Base-by-base conservation (phyloP, 2,797 vertebrate species). In the Falco cherrug region DNA sequence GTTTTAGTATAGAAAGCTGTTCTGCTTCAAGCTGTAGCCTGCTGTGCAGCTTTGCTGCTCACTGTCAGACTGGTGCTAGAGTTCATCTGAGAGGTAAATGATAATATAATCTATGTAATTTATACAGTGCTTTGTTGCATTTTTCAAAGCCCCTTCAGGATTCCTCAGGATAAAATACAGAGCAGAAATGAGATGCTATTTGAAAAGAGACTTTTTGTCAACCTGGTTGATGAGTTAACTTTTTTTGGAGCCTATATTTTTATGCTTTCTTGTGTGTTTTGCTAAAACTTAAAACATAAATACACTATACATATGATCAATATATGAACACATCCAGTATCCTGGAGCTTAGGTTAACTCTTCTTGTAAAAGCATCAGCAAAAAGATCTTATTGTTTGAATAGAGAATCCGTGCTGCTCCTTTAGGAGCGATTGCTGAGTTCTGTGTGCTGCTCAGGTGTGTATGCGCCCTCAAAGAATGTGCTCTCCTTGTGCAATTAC, bases 21-120 rank as follows among this genome's bases (percentile, higher is more conserved):
- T 93, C 50, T 81, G 47, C 89, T 93, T 81, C 39, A 70, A 69
- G 73, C 65, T 95, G 61, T 47, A 76, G 50, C 80, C 63, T 96
- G 91, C 91, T 87, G 65, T 60, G 64, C 65, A 60, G 77, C 18
- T 53, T n/a, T 64, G 50, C 82, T 78, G 70, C 78, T 82, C 43
- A 13, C 45, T 78, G 76, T 88, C 92, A 87, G 19, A 65, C 84
- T 81, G 91, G 78, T 84, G 78, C 43, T 74, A 22, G 31, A 76
- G 73, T 65, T 94, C 89, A 69, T 64, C 69, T 61, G 45, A 71
- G 61, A 87, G 53, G 45, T 84, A 89, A 89, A 86, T n/a, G 47
- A 39, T 82, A 56, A 48, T 63, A 35, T 41, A 54, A 74, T 17
- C 51, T 37, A 8, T 70, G 33, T 61, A 45, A 61, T 45, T 87